phyloP scores from a whole-genome alignment of 2,888 invertebrate genomes.

The Sinohyriopsis cumingii region DNA sequence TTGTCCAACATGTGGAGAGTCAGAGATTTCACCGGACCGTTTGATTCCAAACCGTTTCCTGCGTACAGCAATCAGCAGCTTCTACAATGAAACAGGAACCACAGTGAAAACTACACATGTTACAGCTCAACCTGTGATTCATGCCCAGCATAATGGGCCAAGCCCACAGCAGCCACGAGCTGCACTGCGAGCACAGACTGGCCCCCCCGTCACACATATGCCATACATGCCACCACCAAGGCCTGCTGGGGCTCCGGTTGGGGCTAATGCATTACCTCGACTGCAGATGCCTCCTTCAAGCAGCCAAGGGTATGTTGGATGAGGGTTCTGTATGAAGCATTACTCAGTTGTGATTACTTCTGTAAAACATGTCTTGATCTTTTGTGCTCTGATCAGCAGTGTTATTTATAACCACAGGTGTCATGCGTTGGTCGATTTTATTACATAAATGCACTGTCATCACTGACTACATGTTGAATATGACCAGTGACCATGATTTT shows the following conservation, averaged over 20 bases:
- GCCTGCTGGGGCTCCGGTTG: conserved; percentile 27
- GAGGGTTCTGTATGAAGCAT: too few species aligned
- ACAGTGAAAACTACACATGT: conserved; percentile 70
- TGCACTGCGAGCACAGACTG: conserved; percentile 1
- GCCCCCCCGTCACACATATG: not conserved
- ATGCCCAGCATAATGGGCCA: conserved; percentile 5
- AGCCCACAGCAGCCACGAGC: conserved; percentile 4
- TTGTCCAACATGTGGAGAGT: conserved; percentile 94
- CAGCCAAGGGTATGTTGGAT: too few species aligned
- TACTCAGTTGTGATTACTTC: too few species aligned
- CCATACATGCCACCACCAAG: conserved; percentile 11
- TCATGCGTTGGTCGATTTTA: too few species aligned
- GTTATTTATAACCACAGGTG: too few species aligned
- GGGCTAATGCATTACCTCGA: not conserved
- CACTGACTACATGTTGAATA: too few species aligned
- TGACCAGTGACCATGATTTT: too few species aligned
- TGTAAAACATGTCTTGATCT: too few species aligned
- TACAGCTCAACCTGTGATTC: conserved; percentile 4
- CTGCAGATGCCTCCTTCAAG: too few species aligned
- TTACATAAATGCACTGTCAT: too few species aligned
- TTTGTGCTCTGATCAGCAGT: too few species aligned
- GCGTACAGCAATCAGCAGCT: conserved; percentile 89
- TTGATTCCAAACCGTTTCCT: conserved; percentile 92
- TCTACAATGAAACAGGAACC: conserved; percentile 93
- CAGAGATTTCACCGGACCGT: conserved; percentile 92